A percentile compares a stretch with the other conserved stretches of the same genome.
These are phyloP conservation scores for Clarias pachynema DNA, from an alignment of 2,797 vertebrate species.

Conservation along the genomic window DNA sequence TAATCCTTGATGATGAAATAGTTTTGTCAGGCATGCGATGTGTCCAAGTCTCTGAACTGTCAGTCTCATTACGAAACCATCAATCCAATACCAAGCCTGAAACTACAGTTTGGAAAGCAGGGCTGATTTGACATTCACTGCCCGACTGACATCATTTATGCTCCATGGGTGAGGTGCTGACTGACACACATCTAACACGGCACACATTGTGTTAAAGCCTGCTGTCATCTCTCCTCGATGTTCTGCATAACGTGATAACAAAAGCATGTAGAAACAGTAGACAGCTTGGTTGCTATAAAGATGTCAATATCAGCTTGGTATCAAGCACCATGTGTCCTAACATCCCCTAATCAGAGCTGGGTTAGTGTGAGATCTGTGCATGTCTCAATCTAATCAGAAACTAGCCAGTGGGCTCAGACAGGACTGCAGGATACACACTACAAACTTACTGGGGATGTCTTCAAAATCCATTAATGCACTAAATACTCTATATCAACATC, in stretches of 20 bases:
- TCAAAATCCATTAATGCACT: too few species aligned
- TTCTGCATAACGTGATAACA: not conserved
- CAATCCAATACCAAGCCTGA: not conserved
- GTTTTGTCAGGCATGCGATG: not conserved
- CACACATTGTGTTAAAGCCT: not conserved
- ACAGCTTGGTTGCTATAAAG: not conserved
- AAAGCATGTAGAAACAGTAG: not conserved
- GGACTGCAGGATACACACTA: too few species aligned
- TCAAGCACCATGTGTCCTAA: not conserved
- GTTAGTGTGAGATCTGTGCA: not conserved
- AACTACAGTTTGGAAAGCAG: not conserved
- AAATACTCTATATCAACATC: too few species aligned
- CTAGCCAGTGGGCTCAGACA: not conserved
- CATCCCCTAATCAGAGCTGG: not conserved
- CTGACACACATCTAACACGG: not conserved
- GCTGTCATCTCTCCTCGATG: slow-evolving; percentile 18
- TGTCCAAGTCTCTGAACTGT: not conserved
- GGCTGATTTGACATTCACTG: not conserved
- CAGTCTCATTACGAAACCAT: not conserved
- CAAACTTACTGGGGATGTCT: too few species aligned
- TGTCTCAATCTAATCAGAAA: not conserved
- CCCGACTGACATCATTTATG: not conserved
- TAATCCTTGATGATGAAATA: not conserved
- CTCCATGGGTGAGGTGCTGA: slow-evolving; percentile 15
- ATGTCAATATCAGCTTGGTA: not conserved